Conservation (phyloP, 2,113 vertebrate genomes). For the Euleptes europaea region DNA sequence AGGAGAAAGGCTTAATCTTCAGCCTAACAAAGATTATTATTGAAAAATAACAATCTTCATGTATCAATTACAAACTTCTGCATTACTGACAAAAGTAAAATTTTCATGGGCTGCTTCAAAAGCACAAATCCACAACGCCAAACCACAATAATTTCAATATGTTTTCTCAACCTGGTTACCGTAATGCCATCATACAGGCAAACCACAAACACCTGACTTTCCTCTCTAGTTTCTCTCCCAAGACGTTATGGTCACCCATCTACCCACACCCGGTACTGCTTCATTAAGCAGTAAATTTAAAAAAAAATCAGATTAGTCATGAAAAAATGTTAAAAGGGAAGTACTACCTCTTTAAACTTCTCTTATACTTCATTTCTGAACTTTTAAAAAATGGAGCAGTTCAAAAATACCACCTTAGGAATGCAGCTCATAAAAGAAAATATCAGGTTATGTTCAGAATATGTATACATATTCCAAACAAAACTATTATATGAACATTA, state of each 20-base stretch:
- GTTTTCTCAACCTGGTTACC: not conserved
- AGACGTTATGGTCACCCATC: not conserved
- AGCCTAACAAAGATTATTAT: not conserved
- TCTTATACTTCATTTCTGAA: not conserved
- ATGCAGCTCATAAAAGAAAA: too few species aligned
- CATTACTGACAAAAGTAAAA: not conserved
- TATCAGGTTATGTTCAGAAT: not conserved
- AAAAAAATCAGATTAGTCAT: not conserved
- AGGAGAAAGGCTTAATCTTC: not conserved
- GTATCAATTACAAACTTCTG: not conserved
- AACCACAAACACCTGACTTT: not conserved
- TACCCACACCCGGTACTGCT: not conserved
- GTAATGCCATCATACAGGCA: not conserved
- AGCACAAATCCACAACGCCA: not conserved
- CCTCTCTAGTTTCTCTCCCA: not conserved
- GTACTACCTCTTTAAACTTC: not conserved
- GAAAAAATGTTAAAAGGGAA: not conserved
- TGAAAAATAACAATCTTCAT: not conserved
- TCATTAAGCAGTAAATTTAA: not conserved
- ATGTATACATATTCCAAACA: not conserved
- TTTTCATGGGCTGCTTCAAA: not conserved
- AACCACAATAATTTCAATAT: not conserved
- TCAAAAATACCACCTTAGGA: not conserved
- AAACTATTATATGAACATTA: slow-evolving; percentile 39
- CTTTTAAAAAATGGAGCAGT: not conserved